Conservation (phyloP, 2,797 vertebrate species). For the Psittacula derbiana region DNA sequence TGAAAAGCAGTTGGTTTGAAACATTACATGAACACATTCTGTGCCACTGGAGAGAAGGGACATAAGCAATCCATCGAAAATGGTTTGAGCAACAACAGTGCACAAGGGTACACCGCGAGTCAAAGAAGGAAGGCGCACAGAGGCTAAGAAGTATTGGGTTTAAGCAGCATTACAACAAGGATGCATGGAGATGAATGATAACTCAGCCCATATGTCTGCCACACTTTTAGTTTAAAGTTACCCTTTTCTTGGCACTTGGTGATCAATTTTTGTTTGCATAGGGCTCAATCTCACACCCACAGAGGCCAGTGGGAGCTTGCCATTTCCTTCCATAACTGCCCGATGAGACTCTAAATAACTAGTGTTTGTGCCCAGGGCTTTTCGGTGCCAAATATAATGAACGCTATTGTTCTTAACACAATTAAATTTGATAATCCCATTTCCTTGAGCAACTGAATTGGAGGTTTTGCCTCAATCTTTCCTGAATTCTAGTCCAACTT, state of each 20-base stretch:
- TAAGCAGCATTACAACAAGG: not conserved
- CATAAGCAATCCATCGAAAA: not conserved
- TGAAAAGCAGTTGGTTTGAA: slow-evolving; percentile 8
- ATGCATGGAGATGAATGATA: not conserved
- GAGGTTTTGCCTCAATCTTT: slow-evolving; percentile 20
- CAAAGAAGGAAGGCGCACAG: not conserved
- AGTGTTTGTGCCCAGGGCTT: slow-evolving; percentile 9
- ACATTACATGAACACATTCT: not conserved
- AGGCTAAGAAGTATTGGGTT: not conserved
- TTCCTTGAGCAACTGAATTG: not conserved
- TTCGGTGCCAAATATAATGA: slow-evolving; percentile 54
- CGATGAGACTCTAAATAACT: not conserved
- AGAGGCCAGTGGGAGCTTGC: slow-evolving; percentile 14
- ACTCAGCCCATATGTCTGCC: not conserved
- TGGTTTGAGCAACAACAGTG: not conserved
- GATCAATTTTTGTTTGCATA: not conserved
- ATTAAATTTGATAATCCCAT: slow-evolving; percentile 48
- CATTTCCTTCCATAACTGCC: slow-evolving; percentile 30
- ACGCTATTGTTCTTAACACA: slow-evolving; percentile 54
- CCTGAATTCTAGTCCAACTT: slow-evolving; percentile 17
- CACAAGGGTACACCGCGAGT: not conserved
- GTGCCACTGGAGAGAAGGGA: not conserved
- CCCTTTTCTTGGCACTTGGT: not conserved
- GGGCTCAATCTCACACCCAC: slow-evolving; percentile 21
- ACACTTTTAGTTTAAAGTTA: not conserved